Evolutionary conservation across 2,888 invertebrate genomes (phyloP).

Genomic region (Craniophora ligustri): DNA sequence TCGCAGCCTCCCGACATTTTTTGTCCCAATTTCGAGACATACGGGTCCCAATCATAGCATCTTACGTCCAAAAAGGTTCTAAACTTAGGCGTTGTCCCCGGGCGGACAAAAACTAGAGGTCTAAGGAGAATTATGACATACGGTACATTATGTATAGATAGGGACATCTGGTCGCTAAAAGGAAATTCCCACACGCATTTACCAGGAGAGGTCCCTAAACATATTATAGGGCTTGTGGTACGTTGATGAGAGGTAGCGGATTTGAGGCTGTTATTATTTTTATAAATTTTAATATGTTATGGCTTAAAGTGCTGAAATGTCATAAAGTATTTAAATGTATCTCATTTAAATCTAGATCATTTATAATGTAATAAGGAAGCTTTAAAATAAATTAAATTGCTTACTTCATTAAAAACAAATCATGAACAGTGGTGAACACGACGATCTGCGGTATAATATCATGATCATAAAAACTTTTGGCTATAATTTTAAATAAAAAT

Average conservation of each 20-base stretch:
- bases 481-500: no score
- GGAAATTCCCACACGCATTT: slow-evolving; percentile 71
- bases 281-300: no score
- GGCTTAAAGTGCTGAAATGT: no score
- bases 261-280: background rate
- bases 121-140: slow-evolving; percentile 44
- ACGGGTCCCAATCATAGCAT: slow-evolving; percentile 26
- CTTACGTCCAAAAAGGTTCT: slow-evolving; percentile 21
- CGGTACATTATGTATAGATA: slow-evolving; percentile 38
- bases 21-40: slow-evolving; percentile 21
- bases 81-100: slow-evolving; percentile 27
- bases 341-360: no score
- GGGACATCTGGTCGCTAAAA: slow-evolving; percentile 61
- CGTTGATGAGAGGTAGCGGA: slow-evolving; percentile 27
- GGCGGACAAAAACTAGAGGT: slow-evolving; percentile 40
- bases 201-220: slow-evolving; percentile 61
- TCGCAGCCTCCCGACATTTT: slow-evolving; percentile 15
- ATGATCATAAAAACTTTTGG: no score
- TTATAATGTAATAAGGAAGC: no score
- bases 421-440: no score
- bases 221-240: slow-evolving; percentile 49
- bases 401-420: no score
- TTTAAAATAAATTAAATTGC: no score
- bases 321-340: no score
- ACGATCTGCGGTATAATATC: no score